Evolutionary conservation across 2,797 vertebrate species (phyloP).

Genomic region (Trematomus bernacchii): DNA sequence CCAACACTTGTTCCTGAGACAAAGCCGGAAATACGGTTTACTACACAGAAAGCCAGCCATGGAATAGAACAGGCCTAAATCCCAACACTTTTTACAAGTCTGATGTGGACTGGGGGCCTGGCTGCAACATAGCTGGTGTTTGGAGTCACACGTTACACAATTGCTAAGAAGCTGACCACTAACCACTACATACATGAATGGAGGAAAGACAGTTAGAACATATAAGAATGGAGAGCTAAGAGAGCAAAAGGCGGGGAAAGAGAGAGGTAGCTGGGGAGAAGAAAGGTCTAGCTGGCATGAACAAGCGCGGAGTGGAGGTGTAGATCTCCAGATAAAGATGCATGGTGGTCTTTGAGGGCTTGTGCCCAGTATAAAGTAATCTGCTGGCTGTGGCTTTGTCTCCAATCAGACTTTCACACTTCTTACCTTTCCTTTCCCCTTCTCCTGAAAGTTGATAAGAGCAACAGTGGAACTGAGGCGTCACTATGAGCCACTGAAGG

Average conservation of each 20-base stretch:
- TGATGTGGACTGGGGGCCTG: slow-evolving; percentile 65
- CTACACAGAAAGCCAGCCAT: slow-evolving; percentile 66
- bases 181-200: slow-evolving; percentile 44
- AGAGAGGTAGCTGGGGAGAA: slow-evolving; percentile 20
- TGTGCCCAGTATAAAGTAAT: slow-evolving; percentile 69
- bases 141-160: slow-evolving; percentile 68
- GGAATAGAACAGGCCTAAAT: slow-evolving; percentile 64
- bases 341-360: slow-evolving; percentile 63
- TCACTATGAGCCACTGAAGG: slow-evolving; percentile 57
- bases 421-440: slow-evolving; percentile 64
- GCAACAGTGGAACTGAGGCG: slow-evolving; percentile 59
- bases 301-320: not conserved
- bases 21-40: slow-evolving; percentile 85
- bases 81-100: slow-evolving; percentile 76
- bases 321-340: slow-evolving; percentile 65
- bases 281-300: slow-evolving; percentile 54
- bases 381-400: slow-evolving; percentile 67
- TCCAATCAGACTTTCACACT: slow-evolving; percentile 70
- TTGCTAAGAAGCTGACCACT: slow-evolving; percentile 74
- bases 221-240: slow-evolving; percentile 6
- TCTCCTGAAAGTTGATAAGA: slow-evolving; percentile 76
- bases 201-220: slow-evolving; percentile 18
- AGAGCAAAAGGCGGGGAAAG: slow-evolving; percentile 7
- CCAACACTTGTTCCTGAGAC: slow-evolving; percentile 88
- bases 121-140: slow-evolving; percentile 42